Evolutionary conservation across 2,113 vertebrate genomes (phyloP).

Genomic region (Toxotes chatareus): DNA sequence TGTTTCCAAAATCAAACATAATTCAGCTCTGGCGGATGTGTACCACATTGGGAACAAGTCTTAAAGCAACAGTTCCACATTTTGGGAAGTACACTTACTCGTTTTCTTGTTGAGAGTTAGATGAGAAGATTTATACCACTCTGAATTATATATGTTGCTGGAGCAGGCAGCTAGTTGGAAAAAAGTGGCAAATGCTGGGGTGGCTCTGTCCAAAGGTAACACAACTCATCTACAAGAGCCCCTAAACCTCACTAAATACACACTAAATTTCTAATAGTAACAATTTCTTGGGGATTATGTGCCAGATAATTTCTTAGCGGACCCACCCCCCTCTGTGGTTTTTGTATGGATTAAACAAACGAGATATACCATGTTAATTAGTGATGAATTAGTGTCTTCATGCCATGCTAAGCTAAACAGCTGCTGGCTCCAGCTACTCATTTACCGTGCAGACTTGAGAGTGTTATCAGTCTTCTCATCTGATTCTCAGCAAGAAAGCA

Average conservation of each 20-base stretch:
- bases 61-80: not conserved
- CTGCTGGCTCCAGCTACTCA: not conserved
- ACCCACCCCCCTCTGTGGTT: not conserved
- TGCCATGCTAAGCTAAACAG: not conserved
- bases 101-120: not conserved
- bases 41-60: not conserved
- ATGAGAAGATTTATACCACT: too few relatives aligned
- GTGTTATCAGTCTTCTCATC: not conserved
- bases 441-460: not conserved
- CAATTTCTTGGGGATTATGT: not conserved
- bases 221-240: not conserved
- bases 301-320: not conserved
- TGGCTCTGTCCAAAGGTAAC: not conserved
- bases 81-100: not conserved
- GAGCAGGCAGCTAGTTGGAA: not conserved
- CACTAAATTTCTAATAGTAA: not conserved
- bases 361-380: not conserved
- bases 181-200: not conserved
- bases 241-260: not conserved
- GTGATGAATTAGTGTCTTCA: not conserved
- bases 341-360: not conserved
- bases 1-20: not conserved
- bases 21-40: not conserved
- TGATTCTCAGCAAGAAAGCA: not conserved
- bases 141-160: too few relatives aligned